Base-by-base conservation (phyloP, 2,888 invertebrate species). In the Brassicogethes aeneus region DNA sequence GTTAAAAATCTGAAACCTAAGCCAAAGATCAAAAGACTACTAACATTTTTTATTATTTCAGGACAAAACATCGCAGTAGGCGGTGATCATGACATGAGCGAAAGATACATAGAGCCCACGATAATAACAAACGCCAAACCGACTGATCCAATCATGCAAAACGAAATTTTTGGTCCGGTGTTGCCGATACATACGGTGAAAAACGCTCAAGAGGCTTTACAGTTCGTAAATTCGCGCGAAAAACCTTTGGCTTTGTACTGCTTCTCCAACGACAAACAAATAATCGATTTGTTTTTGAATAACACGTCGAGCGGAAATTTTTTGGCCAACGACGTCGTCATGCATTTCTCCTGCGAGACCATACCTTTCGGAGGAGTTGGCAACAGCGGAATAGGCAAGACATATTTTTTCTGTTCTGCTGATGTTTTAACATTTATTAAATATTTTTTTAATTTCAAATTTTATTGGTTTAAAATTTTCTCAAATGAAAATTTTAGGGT, bases 331-430 rank as follows among this genome's bases (percentile, higher is more conserved):
- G 94, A 96, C 66, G 81, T 82, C 16, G 61, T 95, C 48, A 77
- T 91, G 77, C 92, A 95, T 59, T 73, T 75, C 63, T 74, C 76
- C 75, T 92, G 93, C 70, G 86, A 89, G 37, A 80, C 84, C 2
- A 68, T 97, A 44, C 97, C 97, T 1, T 99, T 99, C 67, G 97
- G 97, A 41, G 97, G 97, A 3, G 90, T 99, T 40, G 97, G 97
- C 2, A 67, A 74, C 56, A 94, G 94, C 62, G 97, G 97, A 36
- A 89, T 94, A 70, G 95, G 32, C 12, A 32, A 32, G 7, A n/a
- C n/a, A n/a, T n/a, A n/a, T n/a, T n/a, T n/a, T n/a, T n/a, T n/a
- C n/a, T n/a, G n/a, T n/a, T n/a, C n/a, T n/a, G n/a, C n/a, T n/a
- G n/a, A n/a, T n/a, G n/a, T n/a, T n/a, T n/a, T n/a, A n/a, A n/a